Evolutionary conservation across 2,797 vertebrate species (phyloP).

Genomic region (Passerculus sandwichensis): DNA sequence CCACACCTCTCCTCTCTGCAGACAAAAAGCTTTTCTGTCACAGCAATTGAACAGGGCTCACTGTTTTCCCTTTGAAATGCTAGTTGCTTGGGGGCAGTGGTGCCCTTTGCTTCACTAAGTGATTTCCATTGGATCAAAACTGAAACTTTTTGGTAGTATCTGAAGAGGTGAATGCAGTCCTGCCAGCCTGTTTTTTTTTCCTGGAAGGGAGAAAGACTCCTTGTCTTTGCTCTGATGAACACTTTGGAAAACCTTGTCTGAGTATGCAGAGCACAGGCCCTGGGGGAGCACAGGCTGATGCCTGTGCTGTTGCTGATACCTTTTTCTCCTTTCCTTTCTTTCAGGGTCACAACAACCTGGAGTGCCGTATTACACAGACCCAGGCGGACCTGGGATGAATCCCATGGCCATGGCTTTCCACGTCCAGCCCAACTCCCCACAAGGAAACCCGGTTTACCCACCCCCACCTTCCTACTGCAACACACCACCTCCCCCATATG

Average conservation of each 20-base stretch:
- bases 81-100: background rate
- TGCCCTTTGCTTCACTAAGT: background rate
- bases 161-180: background rate
- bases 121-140: background rate
- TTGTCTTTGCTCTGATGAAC: background rate
- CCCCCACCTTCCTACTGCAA: slow-evolving; percentile 95
- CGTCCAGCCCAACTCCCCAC: slow-evolving; percentile 81
- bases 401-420: slow-evolving; percentile 84
- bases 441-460: slow-evolving; percentile 85
- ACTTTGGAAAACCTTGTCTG: background rate
- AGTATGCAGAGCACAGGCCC: background rate
- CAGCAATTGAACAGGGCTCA: background rate
- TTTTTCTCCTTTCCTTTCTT: slow-evolving; percentile 44
- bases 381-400: slow-evolving; percentile 79
- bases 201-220: background rate
- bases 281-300: background rate
- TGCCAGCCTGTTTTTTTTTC: background rate
- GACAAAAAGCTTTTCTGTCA: background rate
- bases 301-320: background rate
- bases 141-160: background rate
- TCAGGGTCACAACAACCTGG: slow-evolving; percentile 88
- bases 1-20: background rate
- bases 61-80: background rate
- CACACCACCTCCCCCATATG: slow-evolving; percentile 92
- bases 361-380: slow-evolving; percentile 86